phyloP scores from a whole-genome alignment of 1,140 invertebrate genomes.

The Trypoxylus dichotomus region DNA sequence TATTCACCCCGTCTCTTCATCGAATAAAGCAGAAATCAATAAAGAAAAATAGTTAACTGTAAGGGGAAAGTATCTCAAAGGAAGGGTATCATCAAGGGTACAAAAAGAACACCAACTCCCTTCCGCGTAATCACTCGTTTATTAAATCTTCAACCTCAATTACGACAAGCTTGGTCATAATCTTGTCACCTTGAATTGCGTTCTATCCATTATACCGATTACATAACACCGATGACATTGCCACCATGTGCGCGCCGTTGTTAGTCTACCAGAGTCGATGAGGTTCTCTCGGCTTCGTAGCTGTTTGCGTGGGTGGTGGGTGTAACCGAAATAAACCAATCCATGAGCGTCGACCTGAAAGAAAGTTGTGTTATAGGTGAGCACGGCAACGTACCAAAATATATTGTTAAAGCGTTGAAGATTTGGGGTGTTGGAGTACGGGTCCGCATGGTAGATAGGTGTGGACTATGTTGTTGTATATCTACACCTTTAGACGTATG shows the following conservation, averaged over 20 bases:
- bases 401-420: not conserved
- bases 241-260: not conserved
- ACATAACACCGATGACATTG: not conserved
- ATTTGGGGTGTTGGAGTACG: not conserved
- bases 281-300: not conserved
- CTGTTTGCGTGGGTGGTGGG: constrained; percentile 24
- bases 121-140: not conserved
- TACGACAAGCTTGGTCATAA: not conserved
- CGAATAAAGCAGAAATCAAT: no score
- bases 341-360: constrained; percentile 10
- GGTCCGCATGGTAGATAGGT: not conserved
- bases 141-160: not conserved
- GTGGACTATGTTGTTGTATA: not conserved
- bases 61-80: no score
- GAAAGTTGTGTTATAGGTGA: constrained; percentile 6
- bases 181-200: not conserved
- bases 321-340: constrained; percentile 24
- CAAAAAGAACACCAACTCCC: no score
- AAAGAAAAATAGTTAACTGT: no score
- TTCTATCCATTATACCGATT: not conserved
- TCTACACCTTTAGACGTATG: not conserved
- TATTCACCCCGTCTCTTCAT: no score
- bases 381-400: not conserved
- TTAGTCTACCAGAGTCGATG: not conserved
- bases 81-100: no score